phyloP scores from a whole-genome alignment of 2,888 invertebrate genomes.

The Drosophila birchii region DNA sequence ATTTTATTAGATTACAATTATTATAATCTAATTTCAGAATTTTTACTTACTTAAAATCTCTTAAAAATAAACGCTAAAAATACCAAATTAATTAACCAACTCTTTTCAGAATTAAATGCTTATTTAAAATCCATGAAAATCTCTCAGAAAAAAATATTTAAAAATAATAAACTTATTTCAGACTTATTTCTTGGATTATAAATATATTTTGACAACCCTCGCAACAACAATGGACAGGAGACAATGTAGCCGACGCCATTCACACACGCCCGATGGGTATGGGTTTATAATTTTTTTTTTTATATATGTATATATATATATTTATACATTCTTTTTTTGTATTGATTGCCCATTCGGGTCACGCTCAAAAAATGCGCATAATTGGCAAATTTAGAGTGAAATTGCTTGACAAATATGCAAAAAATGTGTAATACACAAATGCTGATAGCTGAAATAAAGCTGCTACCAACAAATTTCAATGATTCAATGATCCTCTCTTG shows the following conservation, averaged over 20 bases:
- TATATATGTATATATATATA: background rate
- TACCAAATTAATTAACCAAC: too few species aligned
- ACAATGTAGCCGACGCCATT: constrained; percentile 59
- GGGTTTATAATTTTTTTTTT: constrained; percentile 14
- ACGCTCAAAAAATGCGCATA: constrained; percentile 74
- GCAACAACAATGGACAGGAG: constrained; percentile 54
- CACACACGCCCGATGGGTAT: constrained; percentile 18
- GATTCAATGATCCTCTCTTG: background rate
- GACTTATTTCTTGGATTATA: background rate
- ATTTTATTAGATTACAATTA: too few species aligned
- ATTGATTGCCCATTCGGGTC: constrained; percentile 70
- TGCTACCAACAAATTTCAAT: background rate
- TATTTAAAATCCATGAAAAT: background rate
- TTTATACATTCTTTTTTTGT: constrained; percentile 11
- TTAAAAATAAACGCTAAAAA: too few species aligned
- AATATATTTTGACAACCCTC: constrained; percentile 42
- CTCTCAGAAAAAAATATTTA: background rate
- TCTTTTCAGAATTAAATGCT: too few species aligned
- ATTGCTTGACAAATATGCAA: constrained; percentile 72
- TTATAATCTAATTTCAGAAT: too few species aligned
- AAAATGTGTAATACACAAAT: constrained; percentile 11
- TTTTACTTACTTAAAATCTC: too few species aligned
- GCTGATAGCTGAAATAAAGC: constrained; percentile 2
- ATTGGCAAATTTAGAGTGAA: constrained; percentile 77
- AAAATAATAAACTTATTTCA: background rate